Conservation (phyloP, 2,113 vertebrate species). For the Hippocampus barbouri region DNA sequence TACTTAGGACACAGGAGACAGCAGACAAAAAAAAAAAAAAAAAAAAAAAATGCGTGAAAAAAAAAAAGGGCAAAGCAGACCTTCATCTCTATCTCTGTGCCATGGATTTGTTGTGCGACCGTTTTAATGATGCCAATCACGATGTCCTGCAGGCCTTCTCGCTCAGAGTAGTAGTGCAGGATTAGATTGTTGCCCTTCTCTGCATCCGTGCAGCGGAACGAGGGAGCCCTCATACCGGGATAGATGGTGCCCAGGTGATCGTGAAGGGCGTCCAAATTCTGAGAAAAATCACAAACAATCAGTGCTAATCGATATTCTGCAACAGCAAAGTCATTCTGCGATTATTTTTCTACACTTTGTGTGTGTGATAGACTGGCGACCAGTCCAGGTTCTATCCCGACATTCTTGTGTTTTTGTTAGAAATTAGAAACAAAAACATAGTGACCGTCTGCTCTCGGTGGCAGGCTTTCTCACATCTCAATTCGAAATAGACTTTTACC, state of each 20-base stretch:
- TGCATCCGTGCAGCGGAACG: constrained; percentile 92
- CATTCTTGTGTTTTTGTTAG: not conserved
- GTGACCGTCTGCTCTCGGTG: not conserved
- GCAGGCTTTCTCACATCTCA: not conserved
- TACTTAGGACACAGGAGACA: not conserved
- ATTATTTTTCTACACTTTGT: not conserved
- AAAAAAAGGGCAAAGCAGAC: constrained; percentile 64
- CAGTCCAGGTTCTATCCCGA: too few relatives aligned
- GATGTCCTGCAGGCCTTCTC: constrained; percentile 97
- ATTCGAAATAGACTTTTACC: constrained; percentile 70
- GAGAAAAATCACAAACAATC: constrained; percentile 30
- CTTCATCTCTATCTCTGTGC: constrained; percentile 99
- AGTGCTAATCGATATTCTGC: not conserved
- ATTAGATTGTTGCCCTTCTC: constrained; percentile 96
- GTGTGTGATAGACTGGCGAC: too few relatives aligned
- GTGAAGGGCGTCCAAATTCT: constrained; percentile 96
- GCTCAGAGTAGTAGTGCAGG: constrained; percentile 96
- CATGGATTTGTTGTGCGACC: constrained; percentile 95
- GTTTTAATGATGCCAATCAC: constrained; percentile 99
- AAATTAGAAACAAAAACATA: too few relatives aligned
- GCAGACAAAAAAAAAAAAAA: constrained; percentile 4
- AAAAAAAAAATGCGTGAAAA: constrained; percentile 13
- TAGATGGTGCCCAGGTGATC: constrained; percentile 98
- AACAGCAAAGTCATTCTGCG: not conserved
- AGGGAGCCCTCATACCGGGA: constrained; percentile 96